phyloP scores from a whole-genome alignment of 2,888 invertebrate genomes.

The Gisinianus flammeolus region DNA sequence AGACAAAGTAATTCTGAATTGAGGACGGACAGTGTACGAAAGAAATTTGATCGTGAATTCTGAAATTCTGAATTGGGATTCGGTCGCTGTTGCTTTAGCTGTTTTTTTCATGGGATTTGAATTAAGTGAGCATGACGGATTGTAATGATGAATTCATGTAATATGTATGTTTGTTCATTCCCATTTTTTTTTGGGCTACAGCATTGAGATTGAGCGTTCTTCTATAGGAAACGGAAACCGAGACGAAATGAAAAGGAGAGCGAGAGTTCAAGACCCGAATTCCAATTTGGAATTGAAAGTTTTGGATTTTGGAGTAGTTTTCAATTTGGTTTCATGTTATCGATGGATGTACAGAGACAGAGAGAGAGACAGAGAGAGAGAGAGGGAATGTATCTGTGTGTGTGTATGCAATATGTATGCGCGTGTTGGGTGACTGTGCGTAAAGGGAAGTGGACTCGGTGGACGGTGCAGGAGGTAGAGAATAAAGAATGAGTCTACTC shows the following conservation, averaged over 20 bases:
- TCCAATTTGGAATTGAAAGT: not conserved
- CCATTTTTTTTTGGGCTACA: too few species aligned
- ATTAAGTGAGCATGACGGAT: too few species aligned
- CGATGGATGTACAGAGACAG: not conserved
- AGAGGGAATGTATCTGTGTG: not conserved
- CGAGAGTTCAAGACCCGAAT: not conserved
- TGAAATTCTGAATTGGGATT: too few species aligned
- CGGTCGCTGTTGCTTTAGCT: too few species aligned
- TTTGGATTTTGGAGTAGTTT: not conserved
- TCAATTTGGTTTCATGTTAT: conserved; percentile 17
- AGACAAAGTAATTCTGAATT: too few species aligned
- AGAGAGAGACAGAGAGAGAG: not conserved
- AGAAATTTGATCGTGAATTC: too few species aligned
- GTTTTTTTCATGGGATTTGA: too few species aligned
- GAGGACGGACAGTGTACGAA: too few species aligned
- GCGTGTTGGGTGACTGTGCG: not conserved
- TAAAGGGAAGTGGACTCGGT: not conserved
- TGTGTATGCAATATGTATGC: not conserved
- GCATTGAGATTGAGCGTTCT: too few species aligned
- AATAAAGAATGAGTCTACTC: conserved; percentile 36
- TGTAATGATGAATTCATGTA: too few species aligned
- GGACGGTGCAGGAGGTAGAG: not conserved
- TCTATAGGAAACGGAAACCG: not conserved
- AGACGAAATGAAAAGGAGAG: not conserved
- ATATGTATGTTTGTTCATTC: too few species aligned